Evolutionary conservation across 1,140 invertebrate species (phyloP).

Genomic region (Homarus americanus): DNA sequence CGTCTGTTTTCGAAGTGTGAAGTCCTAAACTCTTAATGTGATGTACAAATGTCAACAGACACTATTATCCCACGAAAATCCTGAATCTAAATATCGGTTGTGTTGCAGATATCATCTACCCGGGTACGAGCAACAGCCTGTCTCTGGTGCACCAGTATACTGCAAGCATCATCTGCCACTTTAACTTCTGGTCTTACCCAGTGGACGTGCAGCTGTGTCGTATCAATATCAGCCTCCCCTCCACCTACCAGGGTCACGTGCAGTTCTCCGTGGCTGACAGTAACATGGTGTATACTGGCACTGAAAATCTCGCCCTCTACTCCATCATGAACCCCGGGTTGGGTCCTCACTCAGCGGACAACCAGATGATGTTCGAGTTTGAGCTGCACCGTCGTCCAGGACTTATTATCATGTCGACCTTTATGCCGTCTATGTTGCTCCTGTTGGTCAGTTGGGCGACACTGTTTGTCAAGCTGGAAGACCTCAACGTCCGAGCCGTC

Average conservation of each 20-base stretch:
- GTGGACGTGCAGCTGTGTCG: constrained; percentile 42
- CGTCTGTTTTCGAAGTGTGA: too few relatives aligned
- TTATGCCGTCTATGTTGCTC: constrained; percentile 50
- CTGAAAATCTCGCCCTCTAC: constrained; percentile 21
- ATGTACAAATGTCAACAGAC: neutral
- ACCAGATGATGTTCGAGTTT: constrained; percentile 21
- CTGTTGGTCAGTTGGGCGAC: constrained; percentile 37
- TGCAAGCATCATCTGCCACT: constrained; percentile 26
- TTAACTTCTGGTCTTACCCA: constrained; percentile 41
- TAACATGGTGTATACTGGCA: constrained; percentile 11
- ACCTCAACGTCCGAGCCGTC: constrained; percentile 33
- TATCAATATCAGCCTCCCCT: constrained; percentile 31
- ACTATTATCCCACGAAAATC: too few relatives aligned
- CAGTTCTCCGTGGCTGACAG: neutral
- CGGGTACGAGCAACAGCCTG: constrained; percentile 23
- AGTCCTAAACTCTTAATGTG: neutral
- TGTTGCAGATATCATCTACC: constrained; percentile 31
- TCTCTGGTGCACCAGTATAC: constrained; percentile 46
- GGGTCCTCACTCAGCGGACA: neutral
- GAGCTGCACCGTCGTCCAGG: constrained; percentile 26
- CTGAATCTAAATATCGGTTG: too few relatives aligned
- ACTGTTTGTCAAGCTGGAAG: constrained; percentile 43
- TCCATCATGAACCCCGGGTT: neutral
- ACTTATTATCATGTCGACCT: constrained; percentile 37
- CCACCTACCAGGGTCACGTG: constrained; percentile 18